These are phyloP conservation scores for Myiozetetes cayanensis DNA, from an alignment of 2,113 vertebrate genomes.

Conservation along the genomic window DNA sequence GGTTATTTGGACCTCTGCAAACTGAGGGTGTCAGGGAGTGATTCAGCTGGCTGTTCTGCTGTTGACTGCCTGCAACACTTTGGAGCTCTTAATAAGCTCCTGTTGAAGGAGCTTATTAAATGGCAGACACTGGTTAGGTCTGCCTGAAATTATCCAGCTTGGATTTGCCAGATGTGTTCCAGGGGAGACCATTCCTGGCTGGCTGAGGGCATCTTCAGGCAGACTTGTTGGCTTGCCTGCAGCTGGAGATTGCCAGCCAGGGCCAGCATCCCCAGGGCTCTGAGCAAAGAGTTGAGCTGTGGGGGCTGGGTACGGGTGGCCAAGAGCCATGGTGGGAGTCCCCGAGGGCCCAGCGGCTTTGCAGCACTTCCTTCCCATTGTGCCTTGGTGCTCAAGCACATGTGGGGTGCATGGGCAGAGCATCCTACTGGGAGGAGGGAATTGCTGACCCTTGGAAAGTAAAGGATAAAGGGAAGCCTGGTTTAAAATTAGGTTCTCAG, in stretches of 20 bases:
- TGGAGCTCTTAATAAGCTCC: too few relatives aligned
- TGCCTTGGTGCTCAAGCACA: background rate
- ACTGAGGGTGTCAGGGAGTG: background rate
- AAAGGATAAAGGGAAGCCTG: background rate
- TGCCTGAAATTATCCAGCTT: background rate
- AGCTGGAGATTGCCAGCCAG: background rate
- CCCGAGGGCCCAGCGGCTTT: rapidly evolving
- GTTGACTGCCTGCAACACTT: background rate
- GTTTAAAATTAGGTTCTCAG: background rate
- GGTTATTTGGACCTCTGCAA: background rate
- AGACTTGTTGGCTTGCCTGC: background rate
- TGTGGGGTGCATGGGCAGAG: background rate
- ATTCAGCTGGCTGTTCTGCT: background rate
- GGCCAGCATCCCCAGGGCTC: background rate
- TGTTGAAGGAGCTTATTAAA: background rate
- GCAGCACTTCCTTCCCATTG: background rate
- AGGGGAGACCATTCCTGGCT: background rate
- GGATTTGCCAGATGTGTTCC: background rate
- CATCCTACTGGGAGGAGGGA: background rate
- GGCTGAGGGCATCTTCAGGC: background rate
- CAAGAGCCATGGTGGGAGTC: background rate
- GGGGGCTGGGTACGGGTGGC: background rate
- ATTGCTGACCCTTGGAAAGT: background rate
- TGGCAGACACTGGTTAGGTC: background rate
- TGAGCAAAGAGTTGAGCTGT: background rate